Percentiles rank a stretch among this genome's conserved stretches.
Conservation (phyloP, 1,140 invertebrate species). For the Tachypleus tridentatus region DNA sequence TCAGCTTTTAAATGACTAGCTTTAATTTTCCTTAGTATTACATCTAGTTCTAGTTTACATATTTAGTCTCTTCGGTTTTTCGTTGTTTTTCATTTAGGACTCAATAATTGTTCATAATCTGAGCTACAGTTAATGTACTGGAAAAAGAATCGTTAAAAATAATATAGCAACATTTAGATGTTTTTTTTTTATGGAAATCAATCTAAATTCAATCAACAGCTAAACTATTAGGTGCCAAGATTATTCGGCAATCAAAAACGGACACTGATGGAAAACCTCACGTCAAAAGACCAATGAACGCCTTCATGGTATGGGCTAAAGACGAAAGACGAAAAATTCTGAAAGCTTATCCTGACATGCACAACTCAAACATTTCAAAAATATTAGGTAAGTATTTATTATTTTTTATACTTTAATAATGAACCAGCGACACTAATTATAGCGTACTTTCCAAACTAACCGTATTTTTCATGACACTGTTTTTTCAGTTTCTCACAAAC, state of each 20-base stretch:
- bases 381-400: constrained; percentile 62
- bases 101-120: neutral
- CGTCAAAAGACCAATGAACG: constrained; percentile 99
- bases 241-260: constrained; percentile 73
- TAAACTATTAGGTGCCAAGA: constrained; percentile 57
- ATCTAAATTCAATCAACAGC: no score
- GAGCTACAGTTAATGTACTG: neutral
- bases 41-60: neutral
- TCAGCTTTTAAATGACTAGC: neutral
- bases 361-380: constrained; percentile 99
- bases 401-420: no score
- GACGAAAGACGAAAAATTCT: constrained; percentile 95
- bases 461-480: no score
- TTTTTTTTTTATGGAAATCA: constrained; percentile 25
- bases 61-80: neutral
- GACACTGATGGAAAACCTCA: constrained; percentile 82
- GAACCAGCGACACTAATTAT: no score
- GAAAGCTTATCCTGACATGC: constrained; percentile 99
- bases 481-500: no score
- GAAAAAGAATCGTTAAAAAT: neutral
- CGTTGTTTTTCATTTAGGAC: neutral
- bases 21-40: neutral
- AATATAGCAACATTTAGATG: neutral
- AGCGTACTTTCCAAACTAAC: no score
- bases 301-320: constrained; percentile 98